Evolutionary conservation across 2,797 vertebrate species (phyloP).

Genomic region (Bucorvus abyssinicus): DNA sequence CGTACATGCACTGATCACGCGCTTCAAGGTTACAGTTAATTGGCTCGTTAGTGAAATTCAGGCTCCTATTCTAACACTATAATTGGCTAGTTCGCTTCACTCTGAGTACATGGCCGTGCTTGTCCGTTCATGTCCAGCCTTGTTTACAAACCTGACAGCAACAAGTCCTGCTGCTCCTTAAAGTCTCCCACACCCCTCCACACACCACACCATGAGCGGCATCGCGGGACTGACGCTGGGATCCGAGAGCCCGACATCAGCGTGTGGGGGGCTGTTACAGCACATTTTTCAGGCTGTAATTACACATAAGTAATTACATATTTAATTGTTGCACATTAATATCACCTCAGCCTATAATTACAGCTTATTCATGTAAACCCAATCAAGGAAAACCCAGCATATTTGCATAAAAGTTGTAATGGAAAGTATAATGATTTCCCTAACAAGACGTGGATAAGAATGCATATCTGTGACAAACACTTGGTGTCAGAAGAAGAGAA

Average conservation of each 20-base stretch:
- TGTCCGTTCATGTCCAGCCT: no score
- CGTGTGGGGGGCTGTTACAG: background rate
- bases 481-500: conserved; percentile 76
- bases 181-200: no score
- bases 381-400: conserved; percentile 70
- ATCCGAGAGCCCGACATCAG: background rate
- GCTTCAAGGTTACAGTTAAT: no score
- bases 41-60: no score
- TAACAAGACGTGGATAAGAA: conserved; percentile 73
- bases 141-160: no score
- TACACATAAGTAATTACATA: conserved; percentile 67
- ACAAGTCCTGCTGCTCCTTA: no score
- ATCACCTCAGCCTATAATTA: conserved; percentile 66
- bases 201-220: background rate
- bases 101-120: no score
- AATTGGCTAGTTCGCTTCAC: no score
- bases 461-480: conserved; percentile 73
- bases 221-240: fast-evolving
- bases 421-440: conserved; percentile 70
- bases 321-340: conserved; percentile 73
- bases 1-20: no score
- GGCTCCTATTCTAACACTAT: no score
- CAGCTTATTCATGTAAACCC: conserved; percentile 68
- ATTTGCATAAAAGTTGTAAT: conserved; percentile 75
- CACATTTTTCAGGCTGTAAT: conserved; percentile 14